Evolutionary conservation across 2,113 vertebrate species (phyloP).

Genomic region (Anarrhichthys ocellatus): DNA sequence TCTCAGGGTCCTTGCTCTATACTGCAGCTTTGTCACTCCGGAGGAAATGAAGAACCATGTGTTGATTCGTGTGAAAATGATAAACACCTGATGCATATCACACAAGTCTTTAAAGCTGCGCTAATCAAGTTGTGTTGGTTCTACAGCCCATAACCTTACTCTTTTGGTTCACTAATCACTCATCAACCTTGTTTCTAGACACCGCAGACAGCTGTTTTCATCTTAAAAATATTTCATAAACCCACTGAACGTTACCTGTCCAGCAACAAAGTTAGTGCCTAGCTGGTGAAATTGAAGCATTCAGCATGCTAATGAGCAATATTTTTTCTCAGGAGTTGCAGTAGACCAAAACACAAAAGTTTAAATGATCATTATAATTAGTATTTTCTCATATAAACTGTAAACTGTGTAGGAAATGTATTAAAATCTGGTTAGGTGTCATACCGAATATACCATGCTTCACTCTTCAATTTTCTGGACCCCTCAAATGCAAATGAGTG

Average conservation of each 20-base stretch:
- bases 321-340: background rate
- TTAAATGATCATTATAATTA: constrained; percentile 21
- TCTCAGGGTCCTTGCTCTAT: background rate
- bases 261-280: background rate
- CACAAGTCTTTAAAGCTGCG: background rate
- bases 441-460: constrained; percentile 29
- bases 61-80: constrained; percentile 9
- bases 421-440: constrained; percentile 35
- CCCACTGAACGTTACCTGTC: too few species aligned
- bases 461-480: constrained; percentile 56
- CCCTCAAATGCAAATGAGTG: constrained; percentile 69
- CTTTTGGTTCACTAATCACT: background rate
- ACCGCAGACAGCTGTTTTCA: background rate
- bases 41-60: background rate
- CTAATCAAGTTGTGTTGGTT: background rate
- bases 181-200: background rate
- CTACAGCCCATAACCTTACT: background rate
- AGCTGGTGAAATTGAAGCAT: background rate
- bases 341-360: background rate
- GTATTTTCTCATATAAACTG: constrained; percentile 19
- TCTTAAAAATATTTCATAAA: background rate
- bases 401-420: constrained; percentile 44
- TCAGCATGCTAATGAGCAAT: background rate
- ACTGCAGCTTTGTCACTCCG: background rate
- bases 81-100: background rate